Percentiles rank a stretch among this genome's conserved stretches.
These are phyloP conservation scores for Drosophila sp. DNA, from an alignment of 1,140 invertebrate species.

Conservation along the genomic window DNA sequence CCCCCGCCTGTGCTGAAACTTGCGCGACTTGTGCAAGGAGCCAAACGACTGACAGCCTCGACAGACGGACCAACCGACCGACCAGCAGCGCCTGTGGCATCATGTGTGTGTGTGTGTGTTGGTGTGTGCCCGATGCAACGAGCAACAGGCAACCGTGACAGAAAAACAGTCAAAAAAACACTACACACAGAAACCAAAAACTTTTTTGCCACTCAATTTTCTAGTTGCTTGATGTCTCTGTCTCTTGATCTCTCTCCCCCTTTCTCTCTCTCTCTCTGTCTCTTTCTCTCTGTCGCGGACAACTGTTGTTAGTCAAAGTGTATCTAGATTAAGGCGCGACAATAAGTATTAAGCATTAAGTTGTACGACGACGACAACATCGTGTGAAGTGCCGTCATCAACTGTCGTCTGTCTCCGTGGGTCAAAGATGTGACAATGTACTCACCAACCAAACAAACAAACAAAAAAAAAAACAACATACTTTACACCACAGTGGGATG, in stretches of 20 bases:
- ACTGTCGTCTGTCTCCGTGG: slow-evolving; percentile 22
- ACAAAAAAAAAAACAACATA: slow-evolving; percentile 1
- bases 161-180: slow-evolving; percentile 50
- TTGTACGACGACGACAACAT: slow-evolving; percentile 65
- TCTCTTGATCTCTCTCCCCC: slow-evolving; percentile 34
- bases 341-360: slow-evolving; percentile 79
- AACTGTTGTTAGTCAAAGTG: slow-evolving; percentile 70
- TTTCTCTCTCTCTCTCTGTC: slow-evolving; percentile 31
- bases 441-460: neutral
- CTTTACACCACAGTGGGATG: slow-evolving; percentile 21
- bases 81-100: slow-evolving; percentile 45
- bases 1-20: neutral
- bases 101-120: slow-evolving; percentile 29
- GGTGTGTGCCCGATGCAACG: slow-evolving; percentile 1
- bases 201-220: slow-evolving; percentile 76
- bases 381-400: slow-evolving; percentile 69
- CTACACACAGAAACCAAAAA: slow-evolving; percentile 26
- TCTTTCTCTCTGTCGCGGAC: slow-evolving; percentile 16
- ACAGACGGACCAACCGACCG: slow-evolving; percentile 11
- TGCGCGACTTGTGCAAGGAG: slow-evolving; percentile 45
- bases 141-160: slow-evolving; percentile 52
- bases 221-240: slow-evolving; percentile 40
- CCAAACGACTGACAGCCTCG: slow-evolving; percentile 65
- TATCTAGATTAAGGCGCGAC: slow-evolving; percentile 82
- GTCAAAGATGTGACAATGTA: slow-evolving; percentile 51